Conservation (phyloP, 2,797 vertebrate species). For the Monodelphis domestica region DNA sequence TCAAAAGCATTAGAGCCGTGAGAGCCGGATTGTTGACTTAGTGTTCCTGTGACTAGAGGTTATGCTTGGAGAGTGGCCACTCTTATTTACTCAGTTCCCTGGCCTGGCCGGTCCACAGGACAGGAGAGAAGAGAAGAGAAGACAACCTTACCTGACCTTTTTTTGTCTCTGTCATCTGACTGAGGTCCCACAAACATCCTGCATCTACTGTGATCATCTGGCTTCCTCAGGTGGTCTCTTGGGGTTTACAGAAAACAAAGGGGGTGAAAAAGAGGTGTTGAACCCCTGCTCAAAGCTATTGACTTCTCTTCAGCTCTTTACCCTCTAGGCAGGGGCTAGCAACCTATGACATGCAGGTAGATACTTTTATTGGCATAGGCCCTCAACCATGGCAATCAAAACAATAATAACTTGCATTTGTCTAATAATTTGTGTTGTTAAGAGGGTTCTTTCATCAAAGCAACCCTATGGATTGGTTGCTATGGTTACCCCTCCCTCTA, state of each 20-base stretch:
- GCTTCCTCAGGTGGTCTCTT: neutral
- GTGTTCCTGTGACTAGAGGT: constrained; percentile 47
- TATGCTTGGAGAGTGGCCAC: constrained; percentile 74
- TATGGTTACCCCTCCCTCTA: neutral
- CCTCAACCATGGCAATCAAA: neutral
- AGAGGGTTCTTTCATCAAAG: neutral
- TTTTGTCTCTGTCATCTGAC: neutral
- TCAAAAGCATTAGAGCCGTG: constrained; percentile 82
- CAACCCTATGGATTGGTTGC: neutral
- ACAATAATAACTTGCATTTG: neutral
- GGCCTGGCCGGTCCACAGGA: neutral
- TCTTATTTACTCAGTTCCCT: constrained; percentile 74
- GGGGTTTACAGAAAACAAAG: neutral
- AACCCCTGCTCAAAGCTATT: neutral
- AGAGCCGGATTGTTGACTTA: constrained; percentile 81
- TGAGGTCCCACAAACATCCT: neutral
- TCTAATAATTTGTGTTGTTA: neutral
- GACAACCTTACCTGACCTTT: constrained; percentile 47
- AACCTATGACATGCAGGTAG: neutral
- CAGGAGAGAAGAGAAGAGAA: neutral
- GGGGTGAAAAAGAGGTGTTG: neutral
- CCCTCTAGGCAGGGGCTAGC: neutral
- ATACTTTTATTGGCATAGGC: neutral
- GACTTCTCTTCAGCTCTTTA: neutral
- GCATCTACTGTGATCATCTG: neutral